A percentile compares a stretch with the other conserved stretches of the same genome.
phyloP scores from a whole-genome alignment of 2,888 invertebrate genomes.

The Folsomia manolachei region DNA sequence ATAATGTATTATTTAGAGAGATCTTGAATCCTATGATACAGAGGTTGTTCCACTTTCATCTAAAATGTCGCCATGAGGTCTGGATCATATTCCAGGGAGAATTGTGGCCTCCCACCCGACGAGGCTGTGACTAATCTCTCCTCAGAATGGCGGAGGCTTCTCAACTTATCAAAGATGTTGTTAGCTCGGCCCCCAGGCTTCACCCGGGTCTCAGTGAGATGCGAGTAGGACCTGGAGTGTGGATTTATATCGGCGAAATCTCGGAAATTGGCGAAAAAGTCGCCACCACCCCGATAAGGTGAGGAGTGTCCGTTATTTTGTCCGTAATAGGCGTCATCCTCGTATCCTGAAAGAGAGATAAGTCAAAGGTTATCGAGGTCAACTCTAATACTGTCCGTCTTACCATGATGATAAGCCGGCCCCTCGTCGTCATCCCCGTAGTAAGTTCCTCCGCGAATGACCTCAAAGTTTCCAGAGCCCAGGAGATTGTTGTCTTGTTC shows the following conservation, averaged over 20 bases:
- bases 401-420: constrained; percentile 50
- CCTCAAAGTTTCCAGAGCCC: constrained; percentile 82
- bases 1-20: too few relatives aligned
- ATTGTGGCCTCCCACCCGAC: constrained; percentile 6
- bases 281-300: constrained; percentile 62
- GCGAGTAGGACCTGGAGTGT: constrained; percentile 70
- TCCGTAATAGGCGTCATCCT: constrained; percentile 65
- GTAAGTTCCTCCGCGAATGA: constrained; percentile 78
- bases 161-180: constrained; percentile 46
- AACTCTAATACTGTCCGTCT: too few relatives aligned
- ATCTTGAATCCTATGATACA: too few relatives aligned
- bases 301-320: constrained; percentile 57
- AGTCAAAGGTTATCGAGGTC: too few relatives aligned
- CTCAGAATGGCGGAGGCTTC: constrained; percentile 36
- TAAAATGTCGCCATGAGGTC: constrained; percentile 50
- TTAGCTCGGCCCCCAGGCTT: constrained; percentile 37
- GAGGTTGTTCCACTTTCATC: too few relatives aligned
- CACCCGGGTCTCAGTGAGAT: constrained; percentile 43
- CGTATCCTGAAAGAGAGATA: constrained; percentile 63
- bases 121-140: background rate
- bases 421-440: constrained; percentile 64
- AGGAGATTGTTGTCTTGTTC: constrained; percentile 64
- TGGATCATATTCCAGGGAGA: constrained; percentile 44
- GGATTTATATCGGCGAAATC: constrained; percentile 88
- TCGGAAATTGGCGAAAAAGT: constrained; percentile 84